Conservation (phyloP, 2,113 vertebrate species). For the Phyllostomus discolor region DNA sequence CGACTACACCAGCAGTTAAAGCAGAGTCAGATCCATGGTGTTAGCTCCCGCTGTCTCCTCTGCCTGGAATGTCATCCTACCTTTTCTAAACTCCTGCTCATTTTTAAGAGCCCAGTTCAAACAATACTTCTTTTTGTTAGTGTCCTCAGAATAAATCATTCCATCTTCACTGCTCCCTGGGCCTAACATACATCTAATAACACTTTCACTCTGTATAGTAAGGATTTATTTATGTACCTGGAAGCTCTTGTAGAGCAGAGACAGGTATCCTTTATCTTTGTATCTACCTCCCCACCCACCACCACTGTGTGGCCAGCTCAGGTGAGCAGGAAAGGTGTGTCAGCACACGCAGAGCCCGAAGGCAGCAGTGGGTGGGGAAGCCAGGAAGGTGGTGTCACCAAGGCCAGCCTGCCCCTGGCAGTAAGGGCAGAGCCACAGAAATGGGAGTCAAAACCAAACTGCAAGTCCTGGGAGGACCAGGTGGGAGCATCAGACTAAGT, state of each 20-base stretch:
- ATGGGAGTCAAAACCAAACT: neutral
- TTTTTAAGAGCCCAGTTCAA: conserved; percentile 13
- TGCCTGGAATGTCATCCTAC: neutral
- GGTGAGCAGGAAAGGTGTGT: neutral
- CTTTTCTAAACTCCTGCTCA: neutral
- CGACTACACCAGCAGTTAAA: neutral
- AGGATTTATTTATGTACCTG: neutral
- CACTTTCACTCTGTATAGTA: neutral
- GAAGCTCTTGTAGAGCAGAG: neutral
- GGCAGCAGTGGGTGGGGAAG: neutral
- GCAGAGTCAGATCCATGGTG: neutral
- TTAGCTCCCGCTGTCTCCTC: neutral
- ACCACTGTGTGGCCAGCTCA: neutral
- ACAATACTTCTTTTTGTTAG: neutral
- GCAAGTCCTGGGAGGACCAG: neutral
- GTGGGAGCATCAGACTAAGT: neutral
- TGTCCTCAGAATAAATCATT: neutral
- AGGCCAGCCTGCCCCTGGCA: neutral
- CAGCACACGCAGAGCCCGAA: neutral
- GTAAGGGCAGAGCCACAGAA: neutral
- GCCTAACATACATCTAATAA: neutral
- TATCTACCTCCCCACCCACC: neutral
- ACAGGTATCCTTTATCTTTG: neutral
- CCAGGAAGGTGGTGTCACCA: neutral
- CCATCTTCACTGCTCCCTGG: neutral